phyloP scores from a whole-genome alignment of 2,797 vertebrate species.

The Alosa sapidissima region DNA sequence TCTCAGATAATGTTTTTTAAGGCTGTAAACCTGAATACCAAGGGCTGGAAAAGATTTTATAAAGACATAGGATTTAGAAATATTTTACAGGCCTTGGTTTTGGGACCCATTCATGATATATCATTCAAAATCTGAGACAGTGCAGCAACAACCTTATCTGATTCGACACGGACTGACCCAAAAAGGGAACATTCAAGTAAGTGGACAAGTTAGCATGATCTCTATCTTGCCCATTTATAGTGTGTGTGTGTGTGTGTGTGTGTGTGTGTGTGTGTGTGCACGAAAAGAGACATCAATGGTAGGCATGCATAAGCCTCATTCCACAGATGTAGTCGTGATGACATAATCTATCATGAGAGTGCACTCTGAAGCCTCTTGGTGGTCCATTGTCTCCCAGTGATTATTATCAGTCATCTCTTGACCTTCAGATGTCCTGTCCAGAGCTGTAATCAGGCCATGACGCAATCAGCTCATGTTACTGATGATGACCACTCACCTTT shows the following conservation, averaged over 20 bases:
- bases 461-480: not conserved
- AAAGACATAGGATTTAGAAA: too few species aligned
- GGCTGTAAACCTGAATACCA: too few species aligned
- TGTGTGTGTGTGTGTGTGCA: too few species aligned
- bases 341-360: not conserved
- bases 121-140: too few species aligned
- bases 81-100: too few species aligned
- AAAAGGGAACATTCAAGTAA: too few species aligned
- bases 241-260: not conserved
- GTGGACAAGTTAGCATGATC: too few species aligned
- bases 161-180: too few species aligned
- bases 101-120: too few species aligned
- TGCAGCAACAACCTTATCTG: too few species aligned
- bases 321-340: not conserved
- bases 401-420: conserved; percentile 5
- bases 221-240: not conserved
- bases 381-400: not conserved
- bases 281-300: not conserved
- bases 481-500: conserved; percentile 2
- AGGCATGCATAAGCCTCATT: not conserved
- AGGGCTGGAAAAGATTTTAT: too few species aligned
- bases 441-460: conserved; percentile 10
- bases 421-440: not conserved
- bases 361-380: not conserved
- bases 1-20: too few species aligned